Percentiles rank a stretch among this genome's conserved stretches.
phyloP scores from a whole-genome alignment of 30 jellyfish, hydroid and myxozoan genomes.

The Mastigias papua region DNA sequence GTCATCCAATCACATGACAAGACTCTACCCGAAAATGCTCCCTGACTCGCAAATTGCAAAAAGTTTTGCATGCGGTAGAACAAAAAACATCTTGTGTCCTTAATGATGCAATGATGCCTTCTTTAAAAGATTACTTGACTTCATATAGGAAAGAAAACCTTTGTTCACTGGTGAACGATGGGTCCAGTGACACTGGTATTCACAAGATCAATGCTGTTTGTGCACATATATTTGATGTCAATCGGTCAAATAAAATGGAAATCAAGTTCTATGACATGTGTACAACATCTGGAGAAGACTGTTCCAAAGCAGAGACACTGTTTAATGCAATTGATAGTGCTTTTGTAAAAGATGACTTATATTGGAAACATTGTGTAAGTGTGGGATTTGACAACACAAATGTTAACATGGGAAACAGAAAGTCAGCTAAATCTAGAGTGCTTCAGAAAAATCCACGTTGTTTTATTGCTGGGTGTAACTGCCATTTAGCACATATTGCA shows the following conservation, averaged over 20 bases:
- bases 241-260: constrained; percentile 38
- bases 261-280: constrained; percentile 73
- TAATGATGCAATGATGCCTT: constrained; percentile 65
- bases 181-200: constrained; percentile 86
- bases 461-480: constrained; percentile 83
- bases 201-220: constrained; percentile 78
- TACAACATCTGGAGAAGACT: constrained; percentile 66
- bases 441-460: constrained; percentile 13
- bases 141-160: constrained; percentile 62
- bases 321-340: constrained; percentile 20
- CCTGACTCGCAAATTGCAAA: constrained; percentile 73
- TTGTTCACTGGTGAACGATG: constrained; percentile 74
- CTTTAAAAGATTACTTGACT: constrained; percentile 38
- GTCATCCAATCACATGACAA: constrained; percentile 73
- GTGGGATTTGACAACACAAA: constrained; percentile 77
- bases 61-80: constrained; percentile 53
- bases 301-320: constrained; percentile 54
- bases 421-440: constrained; percentile 66
- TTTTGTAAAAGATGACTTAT: constrained; percentile 18
- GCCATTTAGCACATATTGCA: constrained; percentile 80
- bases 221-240: constrained; percentile 68
- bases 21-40: constrained; percentile 62
- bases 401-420: constrained; percentile 65
- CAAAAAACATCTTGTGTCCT: constrained; percentile 70
- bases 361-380: constrained; percentile 58